Evolutionary conservation across 2,888 invertebrate genomes (phyloP).

Genomic region (Meghimatium bilineatum): DNA sequence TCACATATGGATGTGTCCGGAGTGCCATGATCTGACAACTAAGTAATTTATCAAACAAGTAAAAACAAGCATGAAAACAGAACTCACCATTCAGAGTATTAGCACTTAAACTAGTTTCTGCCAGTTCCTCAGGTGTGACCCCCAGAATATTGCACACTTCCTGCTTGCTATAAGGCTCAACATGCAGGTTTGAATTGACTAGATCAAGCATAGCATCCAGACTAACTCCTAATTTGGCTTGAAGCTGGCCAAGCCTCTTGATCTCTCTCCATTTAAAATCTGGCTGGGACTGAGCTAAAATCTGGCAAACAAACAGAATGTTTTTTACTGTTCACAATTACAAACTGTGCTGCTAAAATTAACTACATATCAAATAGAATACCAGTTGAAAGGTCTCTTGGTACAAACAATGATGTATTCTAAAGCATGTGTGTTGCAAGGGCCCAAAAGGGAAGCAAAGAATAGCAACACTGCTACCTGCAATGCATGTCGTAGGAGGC

Average conservation of each 20-base stretch:
- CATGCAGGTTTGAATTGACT: constrained; percentile 79
- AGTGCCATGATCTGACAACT: too few relatives aligned
- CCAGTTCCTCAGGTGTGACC: constrained; percentile 81
- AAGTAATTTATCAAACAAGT: too few relatives aligned
- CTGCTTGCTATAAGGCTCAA: constrained; percentile 69
- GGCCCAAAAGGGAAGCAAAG: too few relatives aligned
- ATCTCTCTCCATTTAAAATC: constrained; percentile 83
- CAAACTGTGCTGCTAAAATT: background rate
- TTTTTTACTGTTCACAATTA: background rate
- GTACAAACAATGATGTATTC: too few relatives aligned
- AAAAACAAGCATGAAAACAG: background rate
- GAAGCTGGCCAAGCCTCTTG: constrained; percentile 85
- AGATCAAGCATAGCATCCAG: constrained; percentile 85
- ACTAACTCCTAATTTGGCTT: constrained; percentile 82
- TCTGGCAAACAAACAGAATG: constrained; percentile 75
- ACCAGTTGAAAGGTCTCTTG: too few relatives aligned
- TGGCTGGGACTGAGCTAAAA: constrained; percentile 82
- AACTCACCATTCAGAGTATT: constrained; percentile 81
- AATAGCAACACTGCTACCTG: too few relatives aligned
- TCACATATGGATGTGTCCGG: too few relatives aligned
- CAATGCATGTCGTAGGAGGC: too few relatives aligned
- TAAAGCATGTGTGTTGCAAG: too few relatives aligned
- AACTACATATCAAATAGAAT: background rate
- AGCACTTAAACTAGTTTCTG: constrained; percentile 82
- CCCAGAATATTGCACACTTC: constrained; percentile 75